A percentile compares a stretch with the other conserved stretches of the same genome.
phyloP scores from a whole-genome alignment of 2,113 vertebrate genomes.

The Centropristis striata region DNA sequence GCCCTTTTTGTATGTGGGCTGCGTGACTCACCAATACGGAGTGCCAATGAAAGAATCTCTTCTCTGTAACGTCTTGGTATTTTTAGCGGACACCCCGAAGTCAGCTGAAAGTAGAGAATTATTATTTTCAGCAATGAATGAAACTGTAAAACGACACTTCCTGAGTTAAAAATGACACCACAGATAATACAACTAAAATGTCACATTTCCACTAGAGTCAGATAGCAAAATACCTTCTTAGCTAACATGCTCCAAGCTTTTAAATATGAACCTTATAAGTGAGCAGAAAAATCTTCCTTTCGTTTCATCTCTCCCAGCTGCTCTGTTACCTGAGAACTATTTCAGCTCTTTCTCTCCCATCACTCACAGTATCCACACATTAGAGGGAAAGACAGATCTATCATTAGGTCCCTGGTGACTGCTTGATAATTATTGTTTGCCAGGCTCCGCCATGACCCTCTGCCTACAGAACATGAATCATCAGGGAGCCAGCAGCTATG shows the following conservation, averaged over 20 bases:
- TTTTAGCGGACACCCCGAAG: constrained; percentile 99
- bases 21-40: constrained; percentile 96
- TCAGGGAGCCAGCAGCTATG: constrained; percentile 53
- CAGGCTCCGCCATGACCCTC: constrained; percentile 55
- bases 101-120: constrained; percentile 91
- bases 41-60: constrained; percentile 99
- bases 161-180: background rate
- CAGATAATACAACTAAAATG: background rate
- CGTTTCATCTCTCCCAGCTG: background rate
- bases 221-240: background rate
- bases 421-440: constrained; percentile 73
- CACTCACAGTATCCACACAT: constrained; percentile 38
- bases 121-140: constrained; percentile 38
- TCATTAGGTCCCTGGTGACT: constrained; percentile 59
- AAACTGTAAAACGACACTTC: constrained; percentile 4
- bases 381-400: constrained; percentile 45
- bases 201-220: constrained; percentile 5
- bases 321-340: constrained; percentile 30
- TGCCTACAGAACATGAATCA: constrained; percentile 79
- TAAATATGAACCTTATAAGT: constrained; percentile 1
- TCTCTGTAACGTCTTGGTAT: constrained; percentile 97
- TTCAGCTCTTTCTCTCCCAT: constrained; percentile 21
- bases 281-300: constrained; percentile 10
- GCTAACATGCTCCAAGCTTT: constrained; percentile 8
- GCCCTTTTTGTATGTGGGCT: constrained; percentile 18